phyloP scores from a whole-genome alignment of 2,888 invertebrate genomes.

The Drosophila putrida region DNA sequence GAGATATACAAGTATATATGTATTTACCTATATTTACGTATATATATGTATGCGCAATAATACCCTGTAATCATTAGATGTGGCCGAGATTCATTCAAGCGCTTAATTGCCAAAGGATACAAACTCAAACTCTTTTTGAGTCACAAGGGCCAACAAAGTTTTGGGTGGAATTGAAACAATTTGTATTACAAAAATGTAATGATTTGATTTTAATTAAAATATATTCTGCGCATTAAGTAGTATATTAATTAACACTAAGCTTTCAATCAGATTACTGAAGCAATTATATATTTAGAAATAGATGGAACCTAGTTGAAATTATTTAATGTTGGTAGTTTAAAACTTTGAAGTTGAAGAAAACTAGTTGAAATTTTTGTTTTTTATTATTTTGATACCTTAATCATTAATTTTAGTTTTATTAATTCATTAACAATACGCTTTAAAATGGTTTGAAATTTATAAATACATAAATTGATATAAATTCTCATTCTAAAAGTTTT shows the following conservation, averaged over 20 bases:
- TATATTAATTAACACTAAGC: background rate
- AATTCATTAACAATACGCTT: background rate
- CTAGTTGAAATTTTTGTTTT: too few species aligned
- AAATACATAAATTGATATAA: background rate
- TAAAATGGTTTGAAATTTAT: background rate
- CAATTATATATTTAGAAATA: too few species aligned
- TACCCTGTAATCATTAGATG: constrained; percentile 43
- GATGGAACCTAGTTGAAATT: too few species aligned
- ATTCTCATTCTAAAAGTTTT: background rate
- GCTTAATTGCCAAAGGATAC: constrained; percentile 14
- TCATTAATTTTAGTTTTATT: background rate
- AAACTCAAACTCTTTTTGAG: background rate
- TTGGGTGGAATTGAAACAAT: background rate
- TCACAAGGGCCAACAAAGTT: background rate
- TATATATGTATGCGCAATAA: constrained; percentile 13
- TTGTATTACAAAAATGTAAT: background rate
- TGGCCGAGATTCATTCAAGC: constrained; percentile 17
- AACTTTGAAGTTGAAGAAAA: too few species aligned
- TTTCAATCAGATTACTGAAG: background rate
- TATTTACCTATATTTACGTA: background rate
- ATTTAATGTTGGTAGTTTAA: too few species aligned
- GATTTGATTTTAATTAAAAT: constrained; percentile 5
- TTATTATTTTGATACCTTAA: too few species aligned
- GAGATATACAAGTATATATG: constrained; percentile 44
- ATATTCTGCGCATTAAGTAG: background rate